These are phyloP conservation scores for Olivierus martensii DNA, from an alignment of 1,140 invertebrate species.

Conservation along the genomic window DNA sequence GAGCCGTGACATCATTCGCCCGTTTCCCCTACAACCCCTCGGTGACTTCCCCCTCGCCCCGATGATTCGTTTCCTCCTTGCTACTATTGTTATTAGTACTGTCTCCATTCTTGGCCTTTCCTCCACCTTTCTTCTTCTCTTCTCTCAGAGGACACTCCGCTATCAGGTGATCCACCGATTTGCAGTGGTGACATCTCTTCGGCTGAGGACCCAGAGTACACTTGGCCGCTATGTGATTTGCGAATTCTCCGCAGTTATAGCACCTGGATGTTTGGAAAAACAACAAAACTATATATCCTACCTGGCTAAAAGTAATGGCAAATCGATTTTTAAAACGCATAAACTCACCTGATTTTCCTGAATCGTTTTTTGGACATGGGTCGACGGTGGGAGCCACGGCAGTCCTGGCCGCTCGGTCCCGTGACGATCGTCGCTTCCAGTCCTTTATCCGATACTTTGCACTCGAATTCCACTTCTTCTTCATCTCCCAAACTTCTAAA, in stretches of 20 bases:
- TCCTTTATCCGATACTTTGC: slow-evolving; percentile 64
- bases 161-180: slow-evolving; percentile 67
- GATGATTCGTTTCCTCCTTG: neutral
- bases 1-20: too few species aligned
- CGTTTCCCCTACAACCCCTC: too few species aligned
- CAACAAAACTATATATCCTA: too few species aligned
- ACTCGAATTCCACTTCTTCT: slow-evolving; percentile 73
- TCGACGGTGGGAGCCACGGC: slow-evolving; percentile 59
- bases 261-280: slow-evolving; percentile 43
- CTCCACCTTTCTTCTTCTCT: slow-evolving; percentile 8
- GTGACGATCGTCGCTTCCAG: slow-evolving; percentile 68
- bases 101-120: slow-evolving; percentile 1
- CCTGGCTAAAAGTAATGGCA: neutral
- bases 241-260: slow-evolving; percentile 82
- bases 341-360: slow-evolving; percentile 56
- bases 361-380: slow-evolving; percentile 60
- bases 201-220: slow-evolving; percentile 70
- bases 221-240: slow-evolving; percentile 77
- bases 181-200: slow-evolving; percentile 77
- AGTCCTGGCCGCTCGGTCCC: slow-evolving; percentile 55
- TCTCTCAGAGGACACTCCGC: slow-evolving; percentile 57
- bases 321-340: neutral
- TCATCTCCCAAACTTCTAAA: slow-evolving; percentile 74
- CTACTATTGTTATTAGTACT: neutral
- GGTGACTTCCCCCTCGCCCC: too few species aligned